A percentile compares a stretch with the other conserved stretches of the same genome.
These are phyloP conservation scores for Gobiocypris rarus DNA, from an alignment of 2,113 vertebrate genomes.

Conservation along the genomic window DNA sequence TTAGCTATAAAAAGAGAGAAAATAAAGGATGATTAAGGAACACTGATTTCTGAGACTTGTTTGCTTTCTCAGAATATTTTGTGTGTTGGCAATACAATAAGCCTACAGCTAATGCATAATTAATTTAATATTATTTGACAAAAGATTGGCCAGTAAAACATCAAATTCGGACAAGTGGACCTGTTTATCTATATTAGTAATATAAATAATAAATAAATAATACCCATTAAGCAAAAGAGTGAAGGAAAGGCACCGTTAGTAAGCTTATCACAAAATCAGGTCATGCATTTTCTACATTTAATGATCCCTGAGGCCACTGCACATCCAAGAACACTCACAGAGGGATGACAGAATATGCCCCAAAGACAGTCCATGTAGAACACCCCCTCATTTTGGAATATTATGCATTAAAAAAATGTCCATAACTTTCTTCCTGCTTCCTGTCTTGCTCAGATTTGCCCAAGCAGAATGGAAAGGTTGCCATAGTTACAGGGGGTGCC, in stretches of 20 bases:
- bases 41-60: neutral
- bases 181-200: neutral
- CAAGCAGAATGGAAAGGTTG: slow-evolving; percentile 85
- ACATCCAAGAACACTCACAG: neutral
- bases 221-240: neutral
- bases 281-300: slow-evolving; percentile 20
- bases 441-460: slow-evolving; percentile 78
- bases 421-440: slow-evolving; percentile 29
- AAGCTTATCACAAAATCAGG: neutral
- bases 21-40: neutral
- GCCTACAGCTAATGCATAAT: neutral
- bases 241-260: neutral
- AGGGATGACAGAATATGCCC: neutral
- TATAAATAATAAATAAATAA: no score
- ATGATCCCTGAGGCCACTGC: slow-evolving; percentile 2
- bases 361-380: neutral
- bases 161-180: neutral
- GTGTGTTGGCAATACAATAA: neutral
- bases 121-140: neutral
- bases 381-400: neutral
- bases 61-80: neutral
- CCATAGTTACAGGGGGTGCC: slow-evolving; percentile 89
- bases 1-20: neutral
- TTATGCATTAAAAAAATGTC: neutral
- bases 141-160: neutral